A percentile compares a stretch with the other conserved stretches of the same genome.
Conservation (phyloP, 2,888 invertebrate genomes). For the Empis stercorea region DNA sequence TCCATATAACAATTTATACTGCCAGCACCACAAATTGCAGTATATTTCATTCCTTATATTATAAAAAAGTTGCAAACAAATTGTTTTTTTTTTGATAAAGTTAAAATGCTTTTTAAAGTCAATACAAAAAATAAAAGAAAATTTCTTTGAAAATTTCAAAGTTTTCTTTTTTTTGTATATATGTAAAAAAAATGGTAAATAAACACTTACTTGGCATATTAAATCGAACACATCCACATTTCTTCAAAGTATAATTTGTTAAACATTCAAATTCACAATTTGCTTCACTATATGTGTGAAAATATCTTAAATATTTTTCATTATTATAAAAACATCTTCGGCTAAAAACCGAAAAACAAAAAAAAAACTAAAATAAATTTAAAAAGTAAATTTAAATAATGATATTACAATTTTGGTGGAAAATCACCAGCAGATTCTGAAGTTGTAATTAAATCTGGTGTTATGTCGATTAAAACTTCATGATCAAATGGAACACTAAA, state of each 20-base stretch:
- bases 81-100: no score
- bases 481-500: conserved; percentile 49
- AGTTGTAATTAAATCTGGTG: conserved; percentile 57
- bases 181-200: background rate
- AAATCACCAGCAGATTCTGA: conserved; percentile 45
- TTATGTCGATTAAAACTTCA: conserved; percentile 50
- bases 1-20: conserved; percentile 2
- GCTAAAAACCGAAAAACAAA: conserved; percentile 20
- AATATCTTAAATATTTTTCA: conserved; percentile 46
- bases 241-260: conserved; percentile 44
- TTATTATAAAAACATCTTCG: conserved; percentile 49
- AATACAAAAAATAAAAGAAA: no score
- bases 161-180: background rate
- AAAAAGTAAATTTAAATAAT: background rate
- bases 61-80: background rate
- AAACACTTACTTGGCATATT: conserved; percentile 46
- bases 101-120: no score
- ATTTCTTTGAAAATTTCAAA: background rate
- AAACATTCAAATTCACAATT: conserved; percentile 56
- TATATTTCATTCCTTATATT: background rate
- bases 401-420: conserved; percentile 35
- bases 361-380: background rate
- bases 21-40: conserved; percentile 1
- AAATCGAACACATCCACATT: conserved; percentile 49
- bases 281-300: conserved; percentile 49